Evolutionary conservation across 2,888 invertebrate species (phyloP).

Genomic region (Macaria liturata): DNA sequence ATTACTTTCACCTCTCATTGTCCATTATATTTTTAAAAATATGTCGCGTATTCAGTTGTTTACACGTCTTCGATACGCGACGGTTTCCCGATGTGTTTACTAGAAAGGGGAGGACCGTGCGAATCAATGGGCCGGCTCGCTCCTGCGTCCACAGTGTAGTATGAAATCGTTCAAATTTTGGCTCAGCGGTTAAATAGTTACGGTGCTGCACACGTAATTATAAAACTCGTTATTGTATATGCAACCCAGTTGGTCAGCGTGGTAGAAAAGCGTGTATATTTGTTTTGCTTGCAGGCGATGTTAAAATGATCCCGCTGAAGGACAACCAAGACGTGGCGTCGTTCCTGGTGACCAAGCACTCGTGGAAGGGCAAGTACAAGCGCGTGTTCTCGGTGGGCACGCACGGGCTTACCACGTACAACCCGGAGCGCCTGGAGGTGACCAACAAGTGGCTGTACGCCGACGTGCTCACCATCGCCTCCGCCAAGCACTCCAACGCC

Average conservation of each 20-base stretch:
- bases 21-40: conserved; percentile 38
- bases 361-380: conserved; percentile 99
- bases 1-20: conserved; percentile 24
- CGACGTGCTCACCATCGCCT: conserved; percentile 89
- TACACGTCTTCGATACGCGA: conserved; percentile 72
- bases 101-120: conserved; percentile 72
- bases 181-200: conserved; percentile 1
- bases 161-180: not conserved
- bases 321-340: conserved; percentile 98
- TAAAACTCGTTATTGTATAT: conserved; percentile 31
- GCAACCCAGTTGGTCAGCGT: conserved; percentile 44
- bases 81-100: conserved; percentile 65
- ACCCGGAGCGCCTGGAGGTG: conserved; percentile 85
- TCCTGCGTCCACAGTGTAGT: not conserved
- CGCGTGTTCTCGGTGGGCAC: conserved; percentile 98
- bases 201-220: conserved; percentile 13
- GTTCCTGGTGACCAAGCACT: conserved; percentile 98
- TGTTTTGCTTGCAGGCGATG: conserved; percentile 68
- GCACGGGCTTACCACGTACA: conserved; percentile 97
- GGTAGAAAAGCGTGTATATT: conserved; percentile 26
- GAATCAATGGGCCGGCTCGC: conserved; percentile 25
- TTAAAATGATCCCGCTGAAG: conserved; percentile 91
- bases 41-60: conserved; percentile 61
- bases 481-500: conserved; percentile 82
- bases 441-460: conserved; percentile 97